Evolutionary conservation across 2,797 vertebrate genomes (phyloP), one percentile per base, ranked within the genome.

Genomic region (Sebastes iracundus): DNA sequence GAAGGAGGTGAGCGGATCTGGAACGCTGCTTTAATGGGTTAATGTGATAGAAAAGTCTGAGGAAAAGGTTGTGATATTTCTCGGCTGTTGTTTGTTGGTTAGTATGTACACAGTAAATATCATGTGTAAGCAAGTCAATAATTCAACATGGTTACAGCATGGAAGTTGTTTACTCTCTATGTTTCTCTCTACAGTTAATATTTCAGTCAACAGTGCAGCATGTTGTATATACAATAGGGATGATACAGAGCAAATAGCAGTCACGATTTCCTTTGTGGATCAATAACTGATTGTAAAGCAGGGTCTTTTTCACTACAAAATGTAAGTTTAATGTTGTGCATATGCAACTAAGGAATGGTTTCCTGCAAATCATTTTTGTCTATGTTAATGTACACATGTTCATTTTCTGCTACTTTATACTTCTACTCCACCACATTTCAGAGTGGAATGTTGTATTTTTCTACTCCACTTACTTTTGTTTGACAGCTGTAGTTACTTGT

Each of bases 201-300:
- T 82, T 77, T 69, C 22, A 63, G 77, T 90, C 84, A 91, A 89
- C 89, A 91, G 72, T 86, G 80, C 67, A 90, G 66, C 42, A 63
- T 42, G 59, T 49, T 68, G 60, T 66, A 65, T 16, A 9, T 7
- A 25, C 7, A 72, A 20, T 9, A 7, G 11, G 32, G 77, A 83
- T 77, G 58, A 88, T 84, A 68, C 46, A 77, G 33, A 88, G 28
- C 66, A 78, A 81, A 71, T 11, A 46, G 62, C 14, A 32, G 20
- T 35, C 55, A 77, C n/a, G 55, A 2, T 14, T 58, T 61, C 71
- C 14, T 78, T 62, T 30, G 62, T 55, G 18, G 62, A 64, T 69
- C 7, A 32, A 56, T 32, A 77, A 27, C 18, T 32, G 42, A 69
- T 25, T 23, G 18, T 30, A 25, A 64, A 27, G 7, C 5, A 16